Base-by-base conservation (phyloP, 92 coral and sea anemone species). In the Phenganax stokvisi region DNA sequence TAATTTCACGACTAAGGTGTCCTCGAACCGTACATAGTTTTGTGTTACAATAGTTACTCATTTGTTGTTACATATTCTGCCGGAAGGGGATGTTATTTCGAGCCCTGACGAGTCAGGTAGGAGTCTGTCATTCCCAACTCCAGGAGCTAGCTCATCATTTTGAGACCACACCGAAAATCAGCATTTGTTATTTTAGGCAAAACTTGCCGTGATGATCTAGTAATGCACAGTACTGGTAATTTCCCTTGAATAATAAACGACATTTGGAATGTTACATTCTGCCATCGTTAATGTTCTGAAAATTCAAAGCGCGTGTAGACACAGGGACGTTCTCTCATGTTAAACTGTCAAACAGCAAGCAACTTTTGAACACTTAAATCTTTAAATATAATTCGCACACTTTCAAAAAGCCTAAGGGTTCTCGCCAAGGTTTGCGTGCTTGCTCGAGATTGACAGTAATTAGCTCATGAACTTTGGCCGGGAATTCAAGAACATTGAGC, bases 81-180 rank as follows among this genome's bases (percentile, higher is more conserved):
- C 31, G 11, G 16, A 68, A 9, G 1, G 10, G 4, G 16, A 52
- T 10, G 55, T 10, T 55, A 31, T 10, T 17, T 12, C 15, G 69
- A 61, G 51, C 67, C 83, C 59, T 16, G 31, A 65, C 62, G 51
- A 60, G 31, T 61, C 64, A 7, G 83, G 15, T 65, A 79, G 9
- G 54, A 68, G 47, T 63, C 74, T 79, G 51, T 57, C 71, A 59
- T 64, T 76, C 47, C 6, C 20, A 37, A 56, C 66, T 20, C 51
- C 31, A 31, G 71, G 83, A 73, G 74, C 47, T 5, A 68, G 37
- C 10, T 29, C n/a, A 17, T 79, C 25, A 52, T 79, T 47, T 25
- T 47, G 20, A 62, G 83, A 79, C 83, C 83, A 79, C 83, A 79
- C 83, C 51, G 83, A 79, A 37, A 37, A 37, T 37, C 2, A 5